A percentile compares a stretch with the other conserved stretches of the same genome.
Conservation (phyloP, 2,797 vertebrate species). For the Microchirus variegatus region DNA sequence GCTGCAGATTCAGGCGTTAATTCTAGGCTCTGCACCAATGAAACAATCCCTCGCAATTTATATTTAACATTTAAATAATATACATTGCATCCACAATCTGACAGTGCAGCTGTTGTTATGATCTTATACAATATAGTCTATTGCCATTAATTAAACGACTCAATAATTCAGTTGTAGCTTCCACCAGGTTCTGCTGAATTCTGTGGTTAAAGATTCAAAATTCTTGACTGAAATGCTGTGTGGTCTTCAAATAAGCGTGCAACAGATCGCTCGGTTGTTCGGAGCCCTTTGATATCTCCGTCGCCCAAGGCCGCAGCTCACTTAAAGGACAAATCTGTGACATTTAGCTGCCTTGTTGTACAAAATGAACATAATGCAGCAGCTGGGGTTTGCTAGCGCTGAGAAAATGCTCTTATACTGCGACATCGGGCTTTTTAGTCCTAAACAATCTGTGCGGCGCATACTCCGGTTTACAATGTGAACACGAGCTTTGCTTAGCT, state of each 20-base stretch:
- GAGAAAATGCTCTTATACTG: slow-evolving; percentile 36
- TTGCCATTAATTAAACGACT: no score
- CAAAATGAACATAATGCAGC: slow-evolving; percentile 54
- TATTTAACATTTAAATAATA: no score
- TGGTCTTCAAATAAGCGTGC: slow-evolving; percentile 45
- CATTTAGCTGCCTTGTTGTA: slow-evolving; percentile 56
- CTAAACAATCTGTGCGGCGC: slow-evolving; percentile 10
- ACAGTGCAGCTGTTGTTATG: no score
- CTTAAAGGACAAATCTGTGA: slow-evolving; percentile 56
- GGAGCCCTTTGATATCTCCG: slow-evolving; percentile 51
- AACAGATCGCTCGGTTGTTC: slow-evolving; percentile 46
- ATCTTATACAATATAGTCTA: no score
- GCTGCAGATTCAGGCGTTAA: no score
- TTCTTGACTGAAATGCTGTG: slow-evolving; percentile 35
- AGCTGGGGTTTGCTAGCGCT: slow-evolving; percentile 18
- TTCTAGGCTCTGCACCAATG: no score
- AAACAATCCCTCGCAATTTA: no score
- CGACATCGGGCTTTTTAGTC: slow-evolving; percentile 9
- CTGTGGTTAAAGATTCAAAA: slow-evolving; percentile 17
- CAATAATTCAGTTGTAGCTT: background rate
- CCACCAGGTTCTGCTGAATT: slow-evolving; percentile 7
- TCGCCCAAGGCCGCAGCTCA: slow-evolving; percentile 40
- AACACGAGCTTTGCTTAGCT: slow-evolving; percentile 2
- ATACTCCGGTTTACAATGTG: slow-evolving; percentile 1
- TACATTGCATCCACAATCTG: no score